Conservation (phyloP, 2,113 vertebrate species). For the Syngnathus scovelli region DNA sequence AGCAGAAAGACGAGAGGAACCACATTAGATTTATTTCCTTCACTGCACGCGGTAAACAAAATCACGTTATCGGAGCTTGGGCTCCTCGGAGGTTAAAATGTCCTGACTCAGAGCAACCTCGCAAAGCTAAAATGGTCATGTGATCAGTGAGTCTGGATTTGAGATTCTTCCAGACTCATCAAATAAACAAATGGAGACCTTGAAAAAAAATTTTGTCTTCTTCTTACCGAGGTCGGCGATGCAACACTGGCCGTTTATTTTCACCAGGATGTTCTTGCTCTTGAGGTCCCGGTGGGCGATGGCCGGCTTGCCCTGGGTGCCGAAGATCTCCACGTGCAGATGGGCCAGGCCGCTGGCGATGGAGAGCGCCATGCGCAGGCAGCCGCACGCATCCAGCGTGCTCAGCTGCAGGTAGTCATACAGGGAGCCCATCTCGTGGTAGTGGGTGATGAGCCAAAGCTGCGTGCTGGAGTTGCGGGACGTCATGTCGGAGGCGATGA, state of each 20-base stretch:
- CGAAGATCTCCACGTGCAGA: conserved; percentile 97
- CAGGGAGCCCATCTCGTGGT: conserved; percentile 94
- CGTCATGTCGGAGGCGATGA: conserved; percentile 98
- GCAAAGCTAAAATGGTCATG: too few species aligned
- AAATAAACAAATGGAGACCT: too few species aligned
- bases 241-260: conserved; percentile 97
- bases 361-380: conserved; percentile 89
- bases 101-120: not conserved
- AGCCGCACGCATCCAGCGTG: conserved; percentile 85
- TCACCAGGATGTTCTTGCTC: conserved; percentile 97
- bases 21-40: conserved; percentile 11
- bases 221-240: conserved; percentile 92
- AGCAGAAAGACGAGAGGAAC: conserved; percentile 9
- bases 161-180: too few species aligned
- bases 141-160: too few species aligned
- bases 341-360: conserved; percentile 91
- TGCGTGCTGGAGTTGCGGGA: conserved; percentile 98
- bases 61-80: not conserved
- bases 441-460: conserved; percentile 97
- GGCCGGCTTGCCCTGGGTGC: conserved; percentile 95
- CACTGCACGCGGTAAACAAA: not conserved
- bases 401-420: conserved; percentile 95
- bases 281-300: conserved; percentile 95
- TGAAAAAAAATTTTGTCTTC: too few species aligned
- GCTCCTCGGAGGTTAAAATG: not conserved